These are phyloP conservation scores for Merodon equestris DNA, from an alignment of 2,888 invertebrate species.

Conservation along the genomic window DNA sequence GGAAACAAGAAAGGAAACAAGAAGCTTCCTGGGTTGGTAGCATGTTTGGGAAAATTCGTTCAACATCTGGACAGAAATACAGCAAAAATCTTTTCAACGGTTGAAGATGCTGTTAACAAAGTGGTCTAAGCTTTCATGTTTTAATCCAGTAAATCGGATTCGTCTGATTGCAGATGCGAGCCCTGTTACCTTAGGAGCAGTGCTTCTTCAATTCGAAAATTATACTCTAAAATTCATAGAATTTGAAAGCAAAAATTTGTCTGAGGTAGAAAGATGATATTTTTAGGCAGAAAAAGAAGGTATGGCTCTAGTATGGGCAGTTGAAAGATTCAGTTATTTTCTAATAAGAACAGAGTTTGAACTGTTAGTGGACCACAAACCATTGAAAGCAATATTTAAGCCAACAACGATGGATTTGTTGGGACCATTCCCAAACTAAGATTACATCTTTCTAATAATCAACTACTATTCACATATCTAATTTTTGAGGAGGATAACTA, in stretches of 20 bases:
- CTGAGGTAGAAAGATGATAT: conserved; percentile 72
- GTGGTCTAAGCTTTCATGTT: conserved; percentile 70
- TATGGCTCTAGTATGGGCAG: conserved; percentile 25
- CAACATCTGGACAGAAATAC: conserved; percentile 69
- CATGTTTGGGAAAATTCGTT: conserved; percentile 71
- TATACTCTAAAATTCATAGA: conserved; percentile 72
- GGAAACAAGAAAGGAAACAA: no score
- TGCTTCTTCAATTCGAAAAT: conserved; percentile 70
- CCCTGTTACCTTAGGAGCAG: conserved; percentile 20
- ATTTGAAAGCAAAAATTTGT: conserved; percentile 75
- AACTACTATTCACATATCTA: conserved; percentile 45
- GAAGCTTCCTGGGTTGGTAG: conserved; percentile 72
- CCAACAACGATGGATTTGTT: conserved; percentile 37
- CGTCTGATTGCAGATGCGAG: conserved; percentile 74
- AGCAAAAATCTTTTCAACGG: conserved; percentile 70
- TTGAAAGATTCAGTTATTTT: conserved; percentile 13
- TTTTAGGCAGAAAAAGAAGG: conserved; percentile 48
- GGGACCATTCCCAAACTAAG: conserved; percentile 31
- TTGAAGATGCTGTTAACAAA: conserved; percentile 63
- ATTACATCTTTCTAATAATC: conserved; percentile 40
- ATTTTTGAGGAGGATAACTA: conserved; percentile 35
- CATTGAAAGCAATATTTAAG: conserved; percentile 44
- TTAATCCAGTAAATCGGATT: conserved; percentile 70
- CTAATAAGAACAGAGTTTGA: conserved; percentile 34
- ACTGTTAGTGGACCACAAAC: no score